Evolutionary conservation across 2,888 invertebrate species (phyloP), one percentile per base, ranked within the genome.

Genomic region (Gnatocerus cornutus): DNA sequence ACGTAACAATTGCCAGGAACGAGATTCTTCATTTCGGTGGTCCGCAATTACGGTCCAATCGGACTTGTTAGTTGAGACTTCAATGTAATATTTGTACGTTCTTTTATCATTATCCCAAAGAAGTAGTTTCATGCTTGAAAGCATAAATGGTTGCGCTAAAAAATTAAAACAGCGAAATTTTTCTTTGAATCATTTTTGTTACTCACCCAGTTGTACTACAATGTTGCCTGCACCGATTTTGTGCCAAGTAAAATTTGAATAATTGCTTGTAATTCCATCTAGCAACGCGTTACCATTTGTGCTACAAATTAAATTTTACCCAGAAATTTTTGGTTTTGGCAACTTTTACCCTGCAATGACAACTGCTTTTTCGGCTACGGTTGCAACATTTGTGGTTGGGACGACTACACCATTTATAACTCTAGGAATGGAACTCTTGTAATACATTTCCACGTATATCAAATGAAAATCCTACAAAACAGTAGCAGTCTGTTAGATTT

Each of bases 11-110:
- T 55, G 55, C 55, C 55, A 55, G 9, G 56, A 56, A 3, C 16
- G 39, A 14, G 16, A 41, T 14, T 39, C 39, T 56, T 16, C 21
- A 41, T 56, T 56, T 41, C 41, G 37, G n/a, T 27, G 39, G 12
- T 56, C 41, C 10, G 41, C 41, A 27, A 43, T 7, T 10, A 56
- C 21, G 9, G 39, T 27, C 41, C 41, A 56, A 7, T 33, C 37
- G 9, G 16, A 9, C 9, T 55, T 55, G 14, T 39, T 55, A 7
- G 10, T 3, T 3, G 41, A 56, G 4, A 39, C 39, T 10, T 41
- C 56, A 41, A 39, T n/a, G 13, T 56, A 56, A 21, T 27, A 39
- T 16, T 55, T 55, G n/a, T 55, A 55, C 33, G 27, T 10, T 55
- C 55, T 33, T 6, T n/a, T 10, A 10, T 55, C 55, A 13, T 14